Evolutionary conservation across 2,797 vertebrate species (phyloP).

Genomic region (Naso thynnoides): DNA sequence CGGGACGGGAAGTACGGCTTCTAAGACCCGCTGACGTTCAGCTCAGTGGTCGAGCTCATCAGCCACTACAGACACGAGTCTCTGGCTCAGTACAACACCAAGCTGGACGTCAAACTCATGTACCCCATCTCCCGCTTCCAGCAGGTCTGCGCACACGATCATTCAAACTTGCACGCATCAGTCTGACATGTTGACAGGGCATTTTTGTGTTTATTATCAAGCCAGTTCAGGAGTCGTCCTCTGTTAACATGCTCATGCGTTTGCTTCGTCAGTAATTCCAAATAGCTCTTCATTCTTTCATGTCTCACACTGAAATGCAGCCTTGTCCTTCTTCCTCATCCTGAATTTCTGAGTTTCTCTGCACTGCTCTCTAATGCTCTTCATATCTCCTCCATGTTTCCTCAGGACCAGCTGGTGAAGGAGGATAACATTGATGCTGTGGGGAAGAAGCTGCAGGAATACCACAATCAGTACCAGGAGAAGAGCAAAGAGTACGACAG

Average conservation of each 20-base stretch:
- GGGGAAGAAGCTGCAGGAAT: slow-evolving; percentile 96
- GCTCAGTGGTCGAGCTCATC: slow-evolving; percentile 95
- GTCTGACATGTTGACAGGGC: no score
- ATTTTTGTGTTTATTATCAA: slow-evolving; percentile 70
- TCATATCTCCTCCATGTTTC: slow-evolving; percentile 5
- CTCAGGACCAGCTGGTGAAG: slow-evolving; percentile 95
- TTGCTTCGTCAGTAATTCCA: slow-evolving; percentile 16
- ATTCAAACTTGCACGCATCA: no score
- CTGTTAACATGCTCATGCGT: slow-evolving; percentile 37
- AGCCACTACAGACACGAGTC: slow-evolving; percentile 95
- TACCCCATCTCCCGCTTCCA: slow-evolving; percentile 92
- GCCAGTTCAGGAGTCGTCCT: slow-evolving; percentile 32
- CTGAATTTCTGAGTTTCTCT: neutral
- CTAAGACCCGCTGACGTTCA: slow-evolving; percentile 94
- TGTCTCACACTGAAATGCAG: neutral
- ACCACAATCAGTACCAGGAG: slow-evolving; percentile 95
- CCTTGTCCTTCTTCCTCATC: neutral
- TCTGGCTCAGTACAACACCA: slow-evolving; percentile 96
- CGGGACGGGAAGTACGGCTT: slow-evolving; percentile 94
- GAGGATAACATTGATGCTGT: slow-evolving; percentile 97
- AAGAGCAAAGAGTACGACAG: slow-evolving; percentile 96
- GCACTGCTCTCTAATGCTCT: neutral
- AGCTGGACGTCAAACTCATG: slow-evolving; percentile 94
- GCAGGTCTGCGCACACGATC: slow-evolving; percentile 83
- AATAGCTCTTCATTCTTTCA: slow-evolving; percentile 1